Evolutionary conservation across 1,140 invertebrate species (phyloP).

Genomic region (Chlorops oryzae): DNA sequence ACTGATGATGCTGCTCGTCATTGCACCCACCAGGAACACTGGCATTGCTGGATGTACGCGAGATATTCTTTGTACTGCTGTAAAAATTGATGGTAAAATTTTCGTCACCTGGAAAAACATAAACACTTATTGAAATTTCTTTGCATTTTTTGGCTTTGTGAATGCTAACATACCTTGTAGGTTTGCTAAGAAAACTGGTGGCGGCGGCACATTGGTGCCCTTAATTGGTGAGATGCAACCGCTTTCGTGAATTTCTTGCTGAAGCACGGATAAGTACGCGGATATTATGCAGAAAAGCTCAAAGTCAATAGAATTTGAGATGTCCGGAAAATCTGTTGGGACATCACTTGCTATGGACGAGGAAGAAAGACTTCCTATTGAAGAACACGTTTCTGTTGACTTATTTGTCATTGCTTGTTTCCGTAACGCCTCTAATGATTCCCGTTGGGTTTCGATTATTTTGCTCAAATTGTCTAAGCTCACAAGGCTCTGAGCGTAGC

Average conservation of each 20-base stretch:
- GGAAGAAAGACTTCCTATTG: too few relatives aligned
- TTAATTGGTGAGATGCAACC: conserved; percentile 47
- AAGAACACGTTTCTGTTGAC: too few relatives aligned
- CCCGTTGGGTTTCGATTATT: conserved; percentile 43
- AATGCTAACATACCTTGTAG: conserved; percentile 18
- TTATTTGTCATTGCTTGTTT: conserved; percentile 17
- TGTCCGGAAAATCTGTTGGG: too few relatives aligned
- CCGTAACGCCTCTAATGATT: conserved; percentile 38
- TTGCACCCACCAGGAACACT: conserved; percentile 42
- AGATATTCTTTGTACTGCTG: conserved; percentile 40
- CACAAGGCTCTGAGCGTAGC: conserved; percentile 46
- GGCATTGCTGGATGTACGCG: conserved; percentile 43
- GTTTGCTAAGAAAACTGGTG: conserved; percentile 45
- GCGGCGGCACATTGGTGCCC: conserved; percentile 46
- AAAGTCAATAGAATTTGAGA: conserved; percentile 28
- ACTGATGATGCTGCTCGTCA: conserved; percentile 28
- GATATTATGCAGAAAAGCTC: conserved; percentile 46
- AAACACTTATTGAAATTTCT: background rate
- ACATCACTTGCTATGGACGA: background rate
- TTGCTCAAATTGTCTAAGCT: conserved; percentile 45
- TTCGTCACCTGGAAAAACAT: conserved; percentile 11
- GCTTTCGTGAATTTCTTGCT: conserved; percentile 46
- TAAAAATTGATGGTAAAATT: conserved; percentile 29
- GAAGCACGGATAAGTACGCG: conserved; percentile 44
- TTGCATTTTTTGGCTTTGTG: background rate